A percentile compares a stretch with the other conserved stretches of the same genome.
These are phyloP conservation scores for Pedetes capensis DNA, from an alignment of 2,113 vertebrate genomes.

Conservation along the genomic window DNA sequence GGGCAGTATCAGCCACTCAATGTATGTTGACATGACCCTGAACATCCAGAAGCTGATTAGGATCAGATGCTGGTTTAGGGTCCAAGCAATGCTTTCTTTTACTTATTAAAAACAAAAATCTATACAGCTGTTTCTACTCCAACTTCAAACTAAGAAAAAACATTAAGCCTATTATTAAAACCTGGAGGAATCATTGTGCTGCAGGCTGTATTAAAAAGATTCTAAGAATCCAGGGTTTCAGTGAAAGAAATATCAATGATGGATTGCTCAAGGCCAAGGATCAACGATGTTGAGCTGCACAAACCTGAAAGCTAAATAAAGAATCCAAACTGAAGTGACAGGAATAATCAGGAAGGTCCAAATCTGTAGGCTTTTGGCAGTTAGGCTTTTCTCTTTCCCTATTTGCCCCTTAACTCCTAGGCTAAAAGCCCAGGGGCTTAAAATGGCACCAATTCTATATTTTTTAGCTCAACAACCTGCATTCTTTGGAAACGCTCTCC, in stretches of 20 bases:
- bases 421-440: neutral
- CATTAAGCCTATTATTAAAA: neutral
- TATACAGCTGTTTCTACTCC: slow-evolving; percentile 44
- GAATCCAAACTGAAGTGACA: neutral
- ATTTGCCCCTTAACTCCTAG: neutral
- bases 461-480: neutral
- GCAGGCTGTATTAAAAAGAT: slow-evolving; percentile 16
- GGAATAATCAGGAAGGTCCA: neutral
- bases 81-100: accelerated
- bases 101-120: neutral
- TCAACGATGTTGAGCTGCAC: neutral
- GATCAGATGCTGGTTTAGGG: neutral
- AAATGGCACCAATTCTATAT: neutral
- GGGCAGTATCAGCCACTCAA: neutral
- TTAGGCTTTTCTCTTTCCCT: neutral
- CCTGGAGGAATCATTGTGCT: neutral
- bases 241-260: neutral
- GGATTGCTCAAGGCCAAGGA: neutral
- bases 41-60: neutral
- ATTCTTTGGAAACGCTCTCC: neutral
- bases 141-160: slow-evolving; percentile 49
- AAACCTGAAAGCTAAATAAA: slow-evolving; percentile 51
- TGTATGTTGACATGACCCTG: neutral
- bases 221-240: slow-evolving; percentile 15
- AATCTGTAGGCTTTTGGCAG: slow-evolving; percentile 7